Base-by-base conservation (phyloP, 2,888 invertebrate species). In the Caenorhabditis sinica region DNA sequence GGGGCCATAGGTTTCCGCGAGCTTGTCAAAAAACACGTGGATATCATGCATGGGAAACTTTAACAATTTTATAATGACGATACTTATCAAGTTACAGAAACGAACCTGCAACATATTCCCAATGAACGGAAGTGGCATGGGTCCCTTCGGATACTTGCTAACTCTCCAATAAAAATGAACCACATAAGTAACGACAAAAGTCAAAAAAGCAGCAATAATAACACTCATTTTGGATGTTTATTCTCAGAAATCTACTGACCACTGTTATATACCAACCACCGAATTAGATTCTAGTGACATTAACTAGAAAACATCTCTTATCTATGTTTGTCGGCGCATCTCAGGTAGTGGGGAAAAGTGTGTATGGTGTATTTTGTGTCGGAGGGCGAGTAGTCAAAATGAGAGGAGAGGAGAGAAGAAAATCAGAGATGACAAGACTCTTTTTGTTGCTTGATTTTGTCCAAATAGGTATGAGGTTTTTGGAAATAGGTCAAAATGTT, bases 1-100 rank as follows among this genome's bases (percentile, higher is more conserved):
- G 3, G 87, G 87, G 3, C 90, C 90, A 65, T 89, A 90, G 11
- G 66, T 76, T 79, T 90, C 87, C 30, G 82, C 40, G 15, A 86
- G 71, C 0, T 87, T 85, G 30, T 75, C 65, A 1, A 87, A 28
- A 6, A 65, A 43, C 30, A 61, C n/a, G 17, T 88, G 84, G 23
- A 83, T 61, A 11, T 83, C 36, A 15, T 75, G 63, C 17, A 66
- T 33, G 1, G 85, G 85, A n/a, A 88, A 73, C 79, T 88, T 25
- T 2, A 49, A 66, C 5, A 63, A 43, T 13, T 13, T 13, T 4
- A 40, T 63, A 4, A 1, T 9, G 5, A 36, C 33, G n/a, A n/a
- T n/a, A 43, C 36, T 5, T 36, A 11, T 11, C 5, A 45, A 45
- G 17, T 15, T 45, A 4, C 3, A 45, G 17, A 13, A 17, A 49